Base-by-base conservation (phyloP, 2,113 vertebrate genomes). In the Jacana jacana region DNA sequence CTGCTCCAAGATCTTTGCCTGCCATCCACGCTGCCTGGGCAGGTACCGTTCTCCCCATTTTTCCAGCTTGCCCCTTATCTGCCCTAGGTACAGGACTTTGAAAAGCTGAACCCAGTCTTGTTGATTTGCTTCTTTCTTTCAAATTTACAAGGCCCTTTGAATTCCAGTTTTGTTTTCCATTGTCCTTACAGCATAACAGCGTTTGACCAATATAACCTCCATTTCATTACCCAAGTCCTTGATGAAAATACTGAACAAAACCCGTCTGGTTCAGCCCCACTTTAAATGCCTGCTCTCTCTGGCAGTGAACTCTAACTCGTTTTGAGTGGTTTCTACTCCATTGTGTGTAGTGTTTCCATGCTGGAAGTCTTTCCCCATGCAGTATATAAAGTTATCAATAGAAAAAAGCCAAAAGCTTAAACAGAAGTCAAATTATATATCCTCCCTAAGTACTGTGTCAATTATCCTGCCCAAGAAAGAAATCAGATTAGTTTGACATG, bases 341-440 rank as follows among this genome's bases (percentile, higher is more conserved):
- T 8, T 63, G 19, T 30, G 15, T 46, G 46, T 64, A 63, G n/a
- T 49, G n/a, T 81, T 86, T 80, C 58, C 77, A 84, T 30, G 25
- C 11, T 70, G 37, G 37, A 90, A 8, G 11, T 46, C 46, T 63
- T 83, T 91, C 27, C 30, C 39, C 54, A 11, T 35, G 25, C 17
- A 46, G 16, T 30, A 70, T 33, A 73, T 35, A 81, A 76, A 86
- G 40, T 70, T 13, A 58, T 4, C 76, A 57, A 2, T 2, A 80
- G 10, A 54, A 90, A 82, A 88, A 88, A 46, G 10, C 46, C 44
- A 89, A 80, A 88, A 93, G 31, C 49, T 87, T 83, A 66, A 66
- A 83, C 0, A 66, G 27, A 93, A 88, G 61, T 86, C 33, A 90
- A 88, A 84, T 78, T 64, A 73, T 6, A 5, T 30, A 63, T 69